Base-by-base conservation (phyloP, 2,113 vertebrate species). In the Cyprinodon tularosa region DNA sequence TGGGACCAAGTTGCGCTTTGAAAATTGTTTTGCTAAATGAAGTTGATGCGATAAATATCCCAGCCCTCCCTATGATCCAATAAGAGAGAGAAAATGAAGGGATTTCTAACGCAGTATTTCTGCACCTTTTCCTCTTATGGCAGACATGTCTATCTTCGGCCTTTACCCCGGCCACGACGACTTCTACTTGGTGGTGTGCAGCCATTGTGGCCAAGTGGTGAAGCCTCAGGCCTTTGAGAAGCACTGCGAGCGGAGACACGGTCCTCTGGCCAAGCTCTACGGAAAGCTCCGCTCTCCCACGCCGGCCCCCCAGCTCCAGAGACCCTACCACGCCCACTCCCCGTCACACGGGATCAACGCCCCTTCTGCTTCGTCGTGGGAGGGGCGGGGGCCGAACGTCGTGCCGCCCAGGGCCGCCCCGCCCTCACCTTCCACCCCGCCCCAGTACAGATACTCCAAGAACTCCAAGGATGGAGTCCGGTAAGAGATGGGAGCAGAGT, bases 141-240 rank as follows among this genome's bases (percentile, higher is more conserved):
- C 67, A 98, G 97, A 98, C 93, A 98, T 98, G 97, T 96, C 94
- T 82, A 97, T 97, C 92, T 98, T 98, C 11, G 97, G 97, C 75
- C 96, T 98, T 82, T 98, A 95, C 87, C 97, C 97, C 0, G 96
- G 96, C 2, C 96, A 97, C 0, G 97, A 98, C 2, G 96, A 98
- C 88, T 98, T 98, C 91, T 98, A 96, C 94, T 93, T 98, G 92
- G 97, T 98, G 90, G 96, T 98, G 37, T 98, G 97, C 90, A 96
- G 95, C 92, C 96, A 98, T 67, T 98, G 97, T 90, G 94, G 96
- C 88, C 97, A 97, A 82, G 96, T 98, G 74, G 96, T 98, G 91
- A 98, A 98, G 89, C 97, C 97, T 1, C 97, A 98, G 89, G 97
- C 97, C 29, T 97, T 98, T 81, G 96, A 98, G 89, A 97, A 97